Evolutionary conservation across 2,113 vertebrate genomes (phyloP).

Genomic region (Aegotheles bennettii): DNA sequence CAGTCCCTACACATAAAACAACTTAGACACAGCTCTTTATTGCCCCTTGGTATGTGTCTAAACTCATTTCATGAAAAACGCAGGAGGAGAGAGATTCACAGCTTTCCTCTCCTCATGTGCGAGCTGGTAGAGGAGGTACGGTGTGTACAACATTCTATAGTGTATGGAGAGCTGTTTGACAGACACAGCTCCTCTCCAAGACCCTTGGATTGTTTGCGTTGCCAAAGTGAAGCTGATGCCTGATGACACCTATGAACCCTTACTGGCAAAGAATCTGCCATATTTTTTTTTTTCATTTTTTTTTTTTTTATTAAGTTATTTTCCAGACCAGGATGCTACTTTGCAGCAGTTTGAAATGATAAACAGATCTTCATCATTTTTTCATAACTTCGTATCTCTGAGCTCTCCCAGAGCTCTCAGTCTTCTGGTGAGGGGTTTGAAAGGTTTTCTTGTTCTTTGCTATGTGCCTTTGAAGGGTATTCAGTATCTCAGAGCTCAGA

Average conservation of each 20-base stretch:
- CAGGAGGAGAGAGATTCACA: neutral
- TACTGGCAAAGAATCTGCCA: neutral
- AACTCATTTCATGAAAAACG: neutral
- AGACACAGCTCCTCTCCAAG: neutral
- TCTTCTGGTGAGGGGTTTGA: neutral
- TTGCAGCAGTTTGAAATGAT: neutral
- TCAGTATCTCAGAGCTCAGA: neutral
- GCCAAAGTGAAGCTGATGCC: neutral
- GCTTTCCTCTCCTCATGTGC: neutral
- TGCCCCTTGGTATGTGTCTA: neutral
- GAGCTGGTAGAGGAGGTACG: neutral
- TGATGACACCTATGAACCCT: neutral
- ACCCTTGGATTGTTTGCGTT: neutral
- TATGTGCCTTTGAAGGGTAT: neutral
- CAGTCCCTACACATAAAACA: neutral
- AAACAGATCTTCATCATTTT: neutral
- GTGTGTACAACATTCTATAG: fast-evolving
- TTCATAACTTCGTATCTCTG: neutral
- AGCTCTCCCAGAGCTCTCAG: neutral
- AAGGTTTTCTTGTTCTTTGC: neutral
- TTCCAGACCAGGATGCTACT: neutral
- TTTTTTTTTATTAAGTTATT: neutral
- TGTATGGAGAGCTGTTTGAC: neutral
- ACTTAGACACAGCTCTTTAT: neutral
- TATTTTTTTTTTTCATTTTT: neutral